Evolutionary conservation across 2,113 vertebrate genomes (phyloP), one percentile per base, ranked within the genome.

Genomic region (Esox niger): DNA sequence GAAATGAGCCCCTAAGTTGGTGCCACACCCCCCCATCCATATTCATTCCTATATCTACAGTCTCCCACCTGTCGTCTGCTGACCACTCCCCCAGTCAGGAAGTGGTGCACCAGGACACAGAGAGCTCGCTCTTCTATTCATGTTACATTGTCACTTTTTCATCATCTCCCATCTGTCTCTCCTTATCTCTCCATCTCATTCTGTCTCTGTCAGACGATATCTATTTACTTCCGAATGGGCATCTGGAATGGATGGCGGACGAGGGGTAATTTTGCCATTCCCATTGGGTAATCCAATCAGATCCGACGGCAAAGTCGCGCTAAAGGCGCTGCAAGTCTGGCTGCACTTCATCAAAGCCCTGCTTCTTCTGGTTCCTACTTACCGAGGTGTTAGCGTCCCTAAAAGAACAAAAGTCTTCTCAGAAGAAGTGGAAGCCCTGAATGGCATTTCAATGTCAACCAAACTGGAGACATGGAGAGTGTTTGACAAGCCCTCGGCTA

Each of bases 101-200:
- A 60, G 20, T 56, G 62, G 67, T 73, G 64, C 65, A 70, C 70
- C 56, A 74, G 80, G 79, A 80, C 77, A 81, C n/a, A n/a, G n/a
- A n/a, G n/a, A n/a, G n/a, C 82, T 70, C 67, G 47, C 67, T 74
- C 82, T 66, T 76, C 83, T 84, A 83, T 87, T 87, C 80, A 84
- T 73, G 87, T 83, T 87, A 84, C 70, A 88, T 83, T 87, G 82
- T 88, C 82, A 82, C 83, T 86, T 64, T 88, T 83, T 79, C 80
- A 80, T 81, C 79, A 79, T 76, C 49, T 74, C 73, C 26, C 63
- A 38, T 33, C 52, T 56, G 73, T 62, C 52, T 72, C 64, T 7
- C 29, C 3, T 20, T 32, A 15, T 60, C 15, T 11, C 11, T 35
- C n/a, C 25, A n/a, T 35, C 31, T 38, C 31, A 13, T 2, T 23